These are phyloP conservation scores for Henricia sp. DNA, from an alignment of 53 echinoderm and acorn worm species.

Conservation along the genomic window DNA sequence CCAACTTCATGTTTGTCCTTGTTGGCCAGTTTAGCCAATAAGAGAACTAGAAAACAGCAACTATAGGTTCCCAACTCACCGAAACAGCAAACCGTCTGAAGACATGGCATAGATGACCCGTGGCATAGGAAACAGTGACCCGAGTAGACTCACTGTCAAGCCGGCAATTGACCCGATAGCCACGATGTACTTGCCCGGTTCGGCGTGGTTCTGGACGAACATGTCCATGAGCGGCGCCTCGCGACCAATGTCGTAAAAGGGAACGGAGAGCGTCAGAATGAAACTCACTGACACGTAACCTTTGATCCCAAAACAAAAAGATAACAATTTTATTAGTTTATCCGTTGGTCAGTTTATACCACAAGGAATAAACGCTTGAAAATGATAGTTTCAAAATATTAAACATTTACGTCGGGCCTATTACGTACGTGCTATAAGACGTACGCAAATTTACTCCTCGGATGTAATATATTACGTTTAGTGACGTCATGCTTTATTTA, in stretches of 20 bases:
- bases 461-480: no score
- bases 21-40: no score
- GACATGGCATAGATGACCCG: slow-evolving; percentile 98
- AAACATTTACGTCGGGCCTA: no score
- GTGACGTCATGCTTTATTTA: no score
- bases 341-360: no score
- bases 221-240: slow-evolving; percentile 95
- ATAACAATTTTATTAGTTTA: no score
- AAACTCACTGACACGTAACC: slow-evolving; percentile 96
- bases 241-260: slow-evolving; percentile 76
- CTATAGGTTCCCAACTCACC: no score
- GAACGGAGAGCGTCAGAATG: slow-evolving; percentile 87
- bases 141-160: slow-evolving; percentile 90
- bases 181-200: slow-evolving; percentile 85
- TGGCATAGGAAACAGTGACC: slow-evolving; percentile 96
- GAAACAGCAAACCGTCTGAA: slow-evolving; percentile 89
- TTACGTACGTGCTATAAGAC: no score
- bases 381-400: no score
- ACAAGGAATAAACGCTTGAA: slow-evolving; percentile 1
- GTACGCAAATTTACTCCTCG: no score
- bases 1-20: no score
- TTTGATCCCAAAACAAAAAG: slow-evolving; percentile 19
- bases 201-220: slow-evolving; percentile 94
- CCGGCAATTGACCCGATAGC: slow-evolving; percentile 88
- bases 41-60: no score